phyloP scores from a whole-genome alignment of 1,140 invertebrate species.

The Sipha flava region DNA sequence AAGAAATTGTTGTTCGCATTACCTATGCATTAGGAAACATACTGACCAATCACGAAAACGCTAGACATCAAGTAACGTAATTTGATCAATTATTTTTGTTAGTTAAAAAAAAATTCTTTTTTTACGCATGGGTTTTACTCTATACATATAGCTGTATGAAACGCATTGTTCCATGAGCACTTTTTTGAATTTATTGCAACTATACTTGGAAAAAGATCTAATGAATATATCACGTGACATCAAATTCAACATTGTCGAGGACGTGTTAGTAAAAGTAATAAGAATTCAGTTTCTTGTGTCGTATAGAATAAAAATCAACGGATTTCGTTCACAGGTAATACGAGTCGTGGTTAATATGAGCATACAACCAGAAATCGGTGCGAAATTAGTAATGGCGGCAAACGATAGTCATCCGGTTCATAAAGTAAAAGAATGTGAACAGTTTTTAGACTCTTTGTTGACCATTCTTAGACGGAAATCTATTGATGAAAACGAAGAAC shows the following conservation, averaged over 20 bases:
- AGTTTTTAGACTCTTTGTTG: constrained; percentile 48
- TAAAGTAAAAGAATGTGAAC: constrained; percentile 19
- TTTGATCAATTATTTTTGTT: no score
- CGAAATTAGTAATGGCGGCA: constrained; percentile 45
- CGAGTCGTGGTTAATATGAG: constrained; percentile 65
- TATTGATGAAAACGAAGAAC: constrained; percentile 53
- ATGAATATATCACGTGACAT: constrained; percentile 37
- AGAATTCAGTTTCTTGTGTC: neutral
- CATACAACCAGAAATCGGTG: constrained; percentile 59
- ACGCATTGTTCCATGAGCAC: constrained; percentile 50
- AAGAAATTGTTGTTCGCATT: constrained; percentile 60
- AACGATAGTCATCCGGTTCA: constrained; percentile 32
- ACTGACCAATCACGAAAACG: constrained; percentile 58
- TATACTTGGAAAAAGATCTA: constrained; percentile 50
- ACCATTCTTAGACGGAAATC: constrained; percentile 47
- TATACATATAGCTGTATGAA: constrained; percentile 50
- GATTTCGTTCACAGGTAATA: constrained; percentile 48
- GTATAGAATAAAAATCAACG: neutral
- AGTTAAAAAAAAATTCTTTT: no score
- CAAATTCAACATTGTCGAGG: constrained; percentile 49
- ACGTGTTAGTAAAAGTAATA: constrained; percentile 59
- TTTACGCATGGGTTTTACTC: no score
- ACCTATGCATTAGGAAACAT: constrained; percentile 71
- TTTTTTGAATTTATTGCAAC: constrained; percentile 51
- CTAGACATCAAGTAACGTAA: constrained; percentile 53